Base-by-base conservation (phyloP, 2,888 invertebrate species). In the Maniola hyperantus region DNA sequence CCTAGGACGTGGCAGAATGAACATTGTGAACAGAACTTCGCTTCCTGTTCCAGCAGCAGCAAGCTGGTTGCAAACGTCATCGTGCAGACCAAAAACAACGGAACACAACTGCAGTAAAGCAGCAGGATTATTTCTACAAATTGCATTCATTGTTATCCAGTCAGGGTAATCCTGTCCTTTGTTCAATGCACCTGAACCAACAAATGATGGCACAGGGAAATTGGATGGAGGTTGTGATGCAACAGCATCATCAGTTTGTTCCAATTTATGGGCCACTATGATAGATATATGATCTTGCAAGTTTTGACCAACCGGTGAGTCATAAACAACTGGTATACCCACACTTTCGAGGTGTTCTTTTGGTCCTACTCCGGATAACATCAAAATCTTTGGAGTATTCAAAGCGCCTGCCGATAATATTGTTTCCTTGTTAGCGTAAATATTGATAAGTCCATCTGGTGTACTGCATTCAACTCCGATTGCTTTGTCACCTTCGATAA, bases 171-270 rank as follows among this genome's bases (percentile, higher is more conserved):
- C 81, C 8, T 93, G 91, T 66, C 81, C 64, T 93, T 93, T 75
- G 94, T 95, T 65, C 93, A 90, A 34, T 93, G 95, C 6, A 94
- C 95, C 50, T 79, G 80, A 76, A 0, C 80, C 83, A 42, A 74
- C 59, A 5, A 80, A 74, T 4, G 70, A 54, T 11, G 78, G 70
- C 15, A 68, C 39, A 0, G 78, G 74, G 66, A 73, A 77, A 2
- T 88, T 78, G 0, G 90, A 79, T 5, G 77, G 77, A 64, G 78
- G 67, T 7, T 67, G 51, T 4, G 68, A 88, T 0, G 94, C 94
- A 2, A 20, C 8, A 0, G 67, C 53, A 0, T 72, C 36, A 2
- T 61, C 54, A 20, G 65, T 62, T 46, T 73, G 66, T 18, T 68
- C 71, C 18, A 81, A 75, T 0, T 74, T 76, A 0, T 83, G 79